Conservation (phyloP, 2,113 vertebrate genomes). For the Bolborhynchus lineola region DNA sequence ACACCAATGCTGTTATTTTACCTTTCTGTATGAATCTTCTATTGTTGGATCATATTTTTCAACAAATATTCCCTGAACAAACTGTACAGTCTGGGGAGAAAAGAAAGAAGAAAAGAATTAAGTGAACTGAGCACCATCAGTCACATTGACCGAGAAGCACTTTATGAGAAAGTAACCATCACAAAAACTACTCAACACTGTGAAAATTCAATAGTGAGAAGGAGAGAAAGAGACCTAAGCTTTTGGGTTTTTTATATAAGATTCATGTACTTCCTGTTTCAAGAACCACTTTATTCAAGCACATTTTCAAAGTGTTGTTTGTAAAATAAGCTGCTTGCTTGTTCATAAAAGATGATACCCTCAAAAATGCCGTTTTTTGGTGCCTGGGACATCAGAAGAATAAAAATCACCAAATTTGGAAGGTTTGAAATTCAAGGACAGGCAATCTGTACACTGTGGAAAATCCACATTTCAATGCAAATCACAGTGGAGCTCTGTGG, state of each 20-base stretch:
- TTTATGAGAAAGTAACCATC: neutral
- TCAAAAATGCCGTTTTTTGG: neutral
- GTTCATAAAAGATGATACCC: neutral
- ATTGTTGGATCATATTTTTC: constrained; percentile 99
- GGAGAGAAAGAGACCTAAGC: neutral
- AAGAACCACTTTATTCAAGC: neutral
- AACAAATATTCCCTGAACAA: constrained; percentile 99
- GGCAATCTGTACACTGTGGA: neutral
- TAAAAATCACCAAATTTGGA: neutral
- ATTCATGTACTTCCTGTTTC: neutral
- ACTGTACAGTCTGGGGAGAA: constrained; percentile 90
- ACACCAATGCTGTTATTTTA: constrained; percentile 49
- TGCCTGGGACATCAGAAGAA: neutral
- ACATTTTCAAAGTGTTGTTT: neutral
- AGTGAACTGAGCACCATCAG: neutral
- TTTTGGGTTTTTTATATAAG: neutral
- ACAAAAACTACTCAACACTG: neutral
- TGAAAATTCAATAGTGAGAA: neutral
- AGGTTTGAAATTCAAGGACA: neutral
- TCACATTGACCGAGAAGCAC: neutral
- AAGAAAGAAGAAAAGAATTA: neutral
- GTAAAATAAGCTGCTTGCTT: neutral
- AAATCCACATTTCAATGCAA: neutral
- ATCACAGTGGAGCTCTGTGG: fast-evolving
- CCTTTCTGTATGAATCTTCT: constrained; percentile 99